Base-by-base conservation (phyloP, 2,113 vertebrate species). In the Gobiocypris rarus region DNA sequence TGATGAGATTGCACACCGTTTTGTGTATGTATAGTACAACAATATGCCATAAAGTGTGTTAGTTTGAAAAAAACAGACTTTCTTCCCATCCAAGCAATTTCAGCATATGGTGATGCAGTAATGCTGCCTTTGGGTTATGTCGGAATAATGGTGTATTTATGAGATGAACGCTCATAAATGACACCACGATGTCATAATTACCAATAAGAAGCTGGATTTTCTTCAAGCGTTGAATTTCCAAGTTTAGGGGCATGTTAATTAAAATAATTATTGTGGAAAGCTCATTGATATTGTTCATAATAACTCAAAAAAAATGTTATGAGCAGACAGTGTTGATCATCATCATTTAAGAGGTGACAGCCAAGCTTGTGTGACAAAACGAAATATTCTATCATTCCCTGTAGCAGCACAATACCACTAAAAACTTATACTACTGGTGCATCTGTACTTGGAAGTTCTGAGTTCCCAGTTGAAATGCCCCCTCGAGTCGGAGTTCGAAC, bases 81-180 rank as follows among this genome's bases (percentile, higher is more conserved):
- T 41, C 34, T 34, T 74, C 11, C n/a, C 71, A 74, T 9, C n/a
- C 24, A 70, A 70, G 67, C 45, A 34, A 52, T 75, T 34, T 54
- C 73, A 17, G 50, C 73, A 75, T 19, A 75, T 50, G n/a, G 54
- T 10, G 1, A 75, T 34, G 73, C 73, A 28, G 15, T 50, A 54
- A 75, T 75, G 26, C 48, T 74, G 71, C 71, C 71, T 74, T 50
- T 74, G 28, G 45, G 71, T 50, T 50, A 74, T 74, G 43, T 74
- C n/a, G 14, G 43, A 34, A 75, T 75, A 28, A 75, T 75, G 4
- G 34, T 11, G 4, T 75, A 48, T 74, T 74, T 26, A 75, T 54
- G 50, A 75, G 73, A 54, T 31, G 48, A 75, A 54, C 26, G 14
- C 71, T 50, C 31, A 22, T 19, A 38, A 69, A 69, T 38, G 63